Base-by-base conservation (phyloP, 2,113 vertebrate species). In the Papio anubis region DNA sequence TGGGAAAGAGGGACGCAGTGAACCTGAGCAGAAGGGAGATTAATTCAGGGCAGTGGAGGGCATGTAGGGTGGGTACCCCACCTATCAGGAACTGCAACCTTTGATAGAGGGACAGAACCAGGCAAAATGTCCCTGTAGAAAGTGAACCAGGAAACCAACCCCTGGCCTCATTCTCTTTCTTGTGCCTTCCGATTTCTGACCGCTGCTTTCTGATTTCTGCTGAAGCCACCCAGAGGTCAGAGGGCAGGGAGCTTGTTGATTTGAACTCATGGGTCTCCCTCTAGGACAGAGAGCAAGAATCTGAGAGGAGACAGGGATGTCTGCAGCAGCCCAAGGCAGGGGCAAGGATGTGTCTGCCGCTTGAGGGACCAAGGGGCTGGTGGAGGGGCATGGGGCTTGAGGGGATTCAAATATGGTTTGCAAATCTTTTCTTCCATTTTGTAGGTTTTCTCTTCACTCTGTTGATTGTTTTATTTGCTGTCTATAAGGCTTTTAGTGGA, bases 261-360 rank as follows among this genome's bases (percentile, higher is more conserved):
- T 52, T 32, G 5, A 27, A 5, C 40, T 18, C 30, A 0, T 5
- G 6, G 0, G 20, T 55, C 20, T 12, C 66, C n/a, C 27, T 68
- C 59, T 30, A 68, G 83, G 43, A 32, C 43, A 73, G 1, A 30
- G 1, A 48, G 72, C 86, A 14, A 25, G 89, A 12, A 20, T 59
- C 50, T 23, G 50, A 48, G 57, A 78, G 32, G 23, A 0, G 0
- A 7, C 16, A 18, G 66, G 38, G 6, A 23, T 59, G 40, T 48
- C 52, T 25, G 13, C 66, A 16, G 48, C 61, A 30, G 48, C n/a
- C 78, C 50, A 17, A 2, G 8, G 3, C 50, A 12, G 50, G n/a
- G 10, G n/a, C 25, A 55, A 20, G 45, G 52, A 6, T 27, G 1
- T 5, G 6, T 23, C 30, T 20, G 14, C n/a, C 7, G 4, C 11